Percentiles rank a stretch among this genome's conserved stretches.
These are phyloP conservation scores for Tenthredo livida DNA, from an alignment of 2,888 invertebrate species.

Conservation along the genomic window DNA sequence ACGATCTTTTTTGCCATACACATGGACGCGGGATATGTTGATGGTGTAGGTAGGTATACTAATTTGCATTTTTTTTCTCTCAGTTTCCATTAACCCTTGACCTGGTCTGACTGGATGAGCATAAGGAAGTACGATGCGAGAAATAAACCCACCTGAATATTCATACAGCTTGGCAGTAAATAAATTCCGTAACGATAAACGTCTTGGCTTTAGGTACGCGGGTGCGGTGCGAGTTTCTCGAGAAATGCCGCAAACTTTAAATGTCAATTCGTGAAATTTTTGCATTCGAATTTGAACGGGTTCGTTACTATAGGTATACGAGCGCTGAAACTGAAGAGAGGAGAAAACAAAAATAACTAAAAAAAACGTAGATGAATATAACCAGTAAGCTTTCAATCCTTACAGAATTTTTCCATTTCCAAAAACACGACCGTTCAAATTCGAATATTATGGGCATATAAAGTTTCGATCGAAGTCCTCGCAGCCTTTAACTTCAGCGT, in stretches of 20 bases:
- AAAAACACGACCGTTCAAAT: constrained; percentile 24
- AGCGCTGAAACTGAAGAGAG: neutral
- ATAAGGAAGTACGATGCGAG: constrained; percentile 72
- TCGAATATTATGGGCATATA: neutral
- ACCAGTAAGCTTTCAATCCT: neutral
- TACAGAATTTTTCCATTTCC: constrained; percentile 30
- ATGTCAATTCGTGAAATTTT: constrained; percentile 34
- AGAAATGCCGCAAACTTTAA: neutral
- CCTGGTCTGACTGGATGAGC: constrained; percentile 58
- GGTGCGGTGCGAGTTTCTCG: neutral
- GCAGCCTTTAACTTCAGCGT: neutral
- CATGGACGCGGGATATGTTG: neutral
- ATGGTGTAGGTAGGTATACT: constrained; percentile 54
- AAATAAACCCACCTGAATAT: constrained; percentile 73
- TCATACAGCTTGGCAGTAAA: constrained; percentile 67
- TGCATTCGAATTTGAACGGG: neutral
- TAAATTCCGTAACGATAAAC: constrained; percentile 64
- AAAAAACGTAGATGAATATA: neutral
- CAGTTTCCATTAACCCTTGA: constrained; percentile 76
- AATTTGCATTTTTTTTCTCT: constrained; percentile 73
- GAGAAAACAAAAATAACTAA: neutral
- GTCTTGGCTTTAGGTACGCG: neutral
- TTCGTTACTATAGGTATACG: too few species aligned
- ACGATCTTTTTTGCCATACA: neutral
- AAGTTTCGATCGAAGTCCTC: constrained; percentile 4